These are phyloP conservation scores for Slavum lentiscoides DNA, from an alignment of 2,888 invertebrate genomes.

Conservation along the genomic window DNA sequence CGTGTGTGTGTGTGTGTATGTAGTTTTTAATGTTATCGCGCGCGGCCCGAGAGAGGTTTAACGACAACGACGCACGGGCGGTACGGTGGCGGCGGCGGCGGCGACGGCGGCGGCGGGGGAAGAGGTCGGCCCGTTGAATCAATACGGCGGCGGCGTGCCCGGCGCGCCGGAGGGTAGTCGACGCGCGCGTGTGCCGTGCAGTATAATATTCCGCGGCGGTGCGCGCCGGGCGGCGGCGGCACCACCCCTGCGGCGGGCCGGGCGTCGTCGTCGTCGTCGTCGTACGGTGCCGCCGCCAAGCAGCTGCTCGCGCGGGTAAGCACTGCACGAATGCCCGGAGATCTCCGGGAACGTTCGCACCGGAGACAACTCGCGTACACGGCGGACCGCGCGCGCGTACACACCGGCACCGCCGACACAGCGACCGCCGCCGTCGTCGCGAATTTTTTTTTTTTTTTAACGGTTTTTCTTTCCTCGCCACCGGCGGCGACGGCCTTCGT, in stretches of 20 bases:
- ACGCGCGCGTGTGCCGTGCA: slow-evolving; percentile 38
- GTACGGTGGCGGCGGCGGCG: slow-evolving; percentile 1
- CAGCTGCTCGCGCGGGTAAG: slow-evolving; percentile 46
- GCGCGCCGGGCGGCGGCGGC: slow-evolving; percentile 37
- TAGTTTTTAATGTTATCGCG: no score
- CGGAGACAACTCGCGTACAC: slow-evolving; percentile 25
- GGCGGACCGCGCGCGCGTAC: slow-evolving; percentile 18
- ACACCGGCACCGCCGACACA: background rate
- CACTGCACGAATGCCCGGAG: slow-evolving; percentile 48
- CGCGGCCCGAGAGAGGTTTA: background rate
- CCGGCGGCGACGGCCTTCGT: no score
- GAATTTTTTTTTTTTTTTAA: background rate
- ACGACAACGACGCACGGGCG: slow-evolving; percentile 25
- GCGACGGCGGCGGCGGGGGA: slow-evolving; percentile 11
- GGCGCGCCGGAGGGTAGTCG: slow-evolving; percentile 33
- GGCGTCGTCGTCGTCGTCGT: slow-evolving; percentile 14
- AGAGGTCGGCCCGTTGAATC: slow-evolving; percentile 39
- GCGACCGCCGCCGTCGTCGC: background rate
- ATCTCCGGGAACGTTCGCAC: slow-evolving; percentile 48
- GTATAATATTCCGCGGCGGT: slow-evolving; percentile 27
- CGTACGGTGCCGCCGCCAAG: slow-evolving; percentile 13
- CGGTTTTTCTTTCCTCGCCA: no score
- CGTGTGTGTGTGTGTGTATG: no score
- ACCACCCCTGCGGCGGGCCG: slow-evolving; percentile 10
- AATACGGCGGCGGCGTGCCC: slow-evolving; percentile 51